Base-by-base conservation (phyloP, 2,113 vertebrate species). In the Genyomyrus donnyi region DNA sequence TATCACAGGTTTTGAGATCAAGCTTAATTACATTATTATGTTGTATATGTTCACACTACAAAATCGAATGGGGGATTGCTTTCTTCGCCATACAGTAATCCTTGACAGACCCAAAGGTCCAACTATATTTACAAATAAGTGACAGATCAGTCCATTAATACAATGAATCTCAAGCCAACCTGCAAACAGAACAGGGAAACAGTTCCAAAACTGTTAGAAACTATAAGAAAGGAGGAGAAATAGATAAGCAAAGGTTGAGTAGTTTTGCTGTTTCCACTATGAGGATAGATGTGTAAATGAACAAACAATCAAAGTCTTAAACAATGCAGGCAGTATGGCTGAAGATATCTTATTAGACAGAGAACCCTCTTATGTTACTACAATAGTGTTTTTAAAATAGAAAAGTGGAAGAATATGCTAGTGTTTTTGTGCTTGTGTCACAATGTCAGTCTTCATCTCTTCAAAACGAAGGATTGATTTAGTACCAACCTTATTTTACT, bases 381-480 rank as follows among this genome's bases (percentile, higher is more conserved):
- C 89, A 85, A 50, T 46, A 50, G 89, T 45, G 52, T 77, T 53
- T 80, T 31, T 56, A 42, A 84, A 77, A 89, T 52, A 27, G 89
- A 31, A 83, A 49, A 89, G 74, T 83, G 48, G 50, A 49, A 24
- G 52, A 80, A 24, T 70, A 74, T 80, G 70, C 13, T 39, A 70
- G 21, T 74, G 66, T 80, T 89, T 19, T 70, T 39, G 66, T 66
- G 45, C 66, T 89, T 27, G 46, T 50, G 31, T 49, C 62, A 89
- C 88, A 70, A 80, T 89, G 88, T 52, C 62, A 52, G 66, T 48
- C 66, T 80, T 89, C 88, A 52, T 77, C 88, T 52, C 62, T 89
- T 66, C 19, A 46, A 52, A 31, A n/a, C 46, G 46, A 70, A 52
- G 66, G 45, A 66, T 66, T 89, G 88, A 89, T 89, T 50, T 80